Evolutionary conservation across 2,797 vertebrate genomes (phyloP).

Genomic region (Babyrousa celebensis): DNA sequence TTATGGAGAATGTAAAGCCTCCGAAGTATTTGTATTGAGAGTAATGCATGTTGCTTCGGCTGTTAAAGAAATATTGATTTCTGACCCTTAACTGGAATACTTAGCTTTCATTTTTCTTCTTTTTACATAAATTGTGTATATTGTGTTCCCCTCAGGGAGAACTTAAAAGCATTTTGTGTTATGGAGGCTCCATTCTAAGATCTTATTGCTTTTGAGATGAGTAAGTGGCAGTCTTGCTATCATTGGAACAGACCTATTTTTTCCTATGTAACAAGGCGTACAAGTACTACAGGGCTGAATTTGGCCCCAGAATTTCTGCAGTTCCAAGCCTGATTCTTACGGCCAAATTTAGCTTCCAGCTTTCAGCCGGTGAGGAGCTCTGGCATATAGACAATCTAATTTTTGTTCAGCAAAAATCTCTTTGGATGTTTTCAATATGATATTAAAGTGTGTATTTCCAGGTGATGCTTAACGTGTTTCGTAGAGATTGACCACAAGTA

Average conservation of each 20-base stretch:
- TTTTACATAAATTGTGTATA: conserved; percentile 88
- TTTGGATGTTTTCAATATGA: conserved; percentile 70
- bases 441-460: conserved; percentile 72
- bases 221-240: conserved; percentile 81
- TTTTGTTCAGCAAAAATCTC: conserved; percentile 79
- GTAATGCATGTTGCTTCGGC: conserved; percentile 78
- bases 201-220: conserved; percentile 80
- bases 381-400: conserved; percentile 77
- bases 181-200: conserved; percentile 83
- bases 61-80: conserved; percentile 86
- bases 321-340: conserved; percentile 76
- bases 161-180: conserved; percentile 88
- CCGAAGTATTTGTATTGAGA: conserved; percentile 84
- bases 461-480: conserved; percentile 79
- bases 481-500: conserved; percentile 78
- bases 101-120: conserved; percentile 82
- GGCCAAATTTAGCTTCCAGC: conserved; percentile 78
- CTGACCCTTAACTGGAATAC: conserved; percentile 86
- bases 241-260: conserved; percentile 81
- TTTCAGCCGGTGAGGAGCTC: conserved; percentile 73
- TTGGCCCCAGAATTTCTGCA: conserved; percentile 71
- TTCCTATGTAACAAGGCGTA: conserved; percentile 25
- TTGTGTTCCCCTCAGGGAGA: conserved; percentile 85
- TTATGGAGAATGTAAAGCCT: conserved; percentile 70
- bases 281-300: conserved; percentile 43